Base-by-base conservation (phyloP, 1,140 invertebrate genomes). In the Ceratina japonica region DNA sequence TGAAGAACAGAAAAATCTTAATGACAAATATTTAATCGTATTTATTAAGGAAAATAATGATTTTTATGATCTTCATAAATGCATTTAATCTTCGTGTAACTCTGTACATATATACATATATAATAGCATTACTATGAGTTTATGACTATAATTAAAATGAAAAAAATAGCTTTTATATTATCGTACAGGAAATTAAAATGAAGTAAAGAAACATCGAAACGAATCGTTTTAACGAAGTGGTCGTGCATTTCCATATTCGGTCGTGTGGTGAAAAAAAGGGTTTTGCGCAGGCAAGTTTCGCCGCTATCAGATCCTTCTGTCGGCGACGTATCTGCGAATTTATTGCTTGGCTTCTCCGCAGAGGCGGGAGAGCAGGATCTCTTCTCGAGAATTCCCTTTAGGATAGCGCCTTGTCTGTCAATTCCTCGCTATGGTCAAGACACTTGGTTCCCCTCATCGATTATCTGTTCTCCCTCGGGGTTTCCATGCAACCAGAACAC, bases 241-340 rank as follows among this genome's bases (percentile, higher is more conserved):
- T 75, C 71, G 70, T 62, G 77, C 75, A 76, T 84, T 86, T 86
- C 85, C 84, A 83, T 87, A 81, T 79, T 85, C 74, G 82, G 86
- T 59, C 10, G 66, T 52, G 44, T 69, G 72, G 24, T 64, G 72
- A 82, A 82, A 76, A 87, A 81, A 72, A 76, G 51, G 56, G 54
- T 51, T 61, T 69, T 76, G 70, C 82, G 62, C 73, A 75, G 83
- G 79, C 82, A 78, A 79, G 65, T 86, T 83, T 75, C 66, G 85
- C 87, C 79, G 87, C 82, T 86, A 89, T 88, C 84, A 75, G 80
- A 69, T 65, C 65, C 64, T 66, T 65, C 24, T 73, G 79, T 81
- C 70, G 66, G 73, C 86, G 51, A 72, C 59, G 81, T 75, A 78
- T 73, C 81, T 66, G 83, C 79, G 81, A 86, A 89, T 89, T 89